A percentile compares a stretch with the other conserved stretches of the same genome.
phyloP scores from a whole-genome alignment of 2,888 invertebrate genomes.

The Hirtodrosophila duncani region DNA sequence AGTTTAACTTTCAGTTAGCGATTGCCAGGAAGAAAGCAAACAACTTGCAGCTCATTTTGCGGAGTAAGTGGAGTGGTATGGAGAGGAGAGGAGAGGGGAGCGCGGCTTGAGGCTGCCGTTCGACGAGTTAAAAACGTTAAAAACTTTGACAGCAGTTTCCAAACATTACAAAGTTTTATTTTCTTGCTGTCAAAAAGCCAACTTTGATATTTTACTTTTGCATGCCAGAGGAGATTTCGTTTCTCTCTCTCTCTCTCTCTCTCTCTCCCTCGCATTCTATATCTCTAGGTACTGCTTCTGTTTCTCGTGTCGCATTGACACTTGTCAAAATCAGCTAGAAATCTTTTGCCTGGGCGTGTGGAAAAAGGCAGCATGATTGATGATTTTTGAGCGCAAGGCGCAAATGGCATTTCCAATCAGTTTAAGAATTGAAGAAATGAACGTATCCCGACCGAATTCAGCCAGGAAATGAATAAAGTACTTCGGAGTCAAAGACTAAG shows the following conservation, averaged over 20 bases:
- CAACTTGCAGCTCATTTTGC: conserved; percentile 4
- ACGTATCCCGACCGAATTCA: no score
- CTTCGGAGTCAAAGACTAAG: no score
- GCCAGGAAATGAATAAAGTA: no score
- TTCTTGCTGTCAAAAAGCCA: conserved; percentile 54
- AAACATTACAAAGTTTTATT: conserved; percentile 43
- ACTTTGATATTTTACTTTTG: conserved; percentile 70
- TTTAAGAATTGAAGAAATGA: no score
- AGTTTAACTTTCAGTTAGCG: no score
- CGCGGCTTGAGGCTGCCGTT: no score
- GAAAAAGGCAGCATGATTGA: conserved; percentile 72
- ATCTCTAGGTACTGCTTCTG: conserved; percentile 10
- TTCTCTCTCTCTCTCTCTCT: neutral
- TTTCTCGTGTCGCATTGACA: conserved; percentile 60
- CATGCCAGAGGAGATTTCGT: conserved; percentile 64
- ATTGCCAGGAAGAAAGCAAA: neutral
- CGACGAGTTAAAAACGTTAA: conserved; percentile 67
- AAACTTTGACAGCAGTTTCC: conserved; percentile 71
- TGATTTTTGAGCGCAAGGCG: no score
- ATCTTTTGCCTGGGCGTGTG: conserved; percentile 60
- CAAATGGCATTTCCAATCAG: conserved; percentile 59
- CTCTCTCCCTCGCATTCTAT: neutral
- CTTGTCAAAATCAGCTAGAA: conserved; percentile 66
- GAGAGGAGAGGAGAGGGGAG: conserved; percentile 72
- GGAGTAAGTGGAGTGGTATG: conserved; percentile 18